Percentiles rank a stretch among this genome's conserved stretches.
These are phyloP conservation scores for Mnemiopsis leidyi DNA, from an alignment of 37 sponge, comb jelly and placozoan species.

Conservation along the genomic window DNA sequence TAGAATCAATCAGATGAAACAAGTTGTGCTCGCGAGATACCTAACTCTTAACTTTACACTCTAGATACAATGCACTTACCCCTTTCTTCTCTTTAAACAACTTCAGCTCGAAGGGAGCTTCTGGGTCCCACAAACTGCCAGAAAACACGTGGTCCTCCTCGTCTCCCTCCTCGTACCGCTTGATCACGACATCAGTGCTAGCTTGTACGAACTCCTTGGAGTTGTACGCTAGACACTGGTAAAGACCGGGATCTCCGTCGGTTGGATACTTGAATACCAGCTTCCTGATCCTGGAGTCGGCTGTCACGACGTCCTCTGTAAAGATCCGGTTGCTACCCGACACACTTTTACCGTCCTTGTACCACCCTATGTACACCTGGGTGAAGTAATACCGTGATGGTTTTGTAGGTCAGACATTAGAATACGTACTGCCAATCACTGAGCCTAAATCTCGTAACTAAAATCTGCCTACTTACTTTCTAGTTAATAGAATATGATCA, in stretches of 20 bases:
- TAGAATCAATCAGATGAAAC: no score
- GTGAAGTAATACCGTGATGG: no score
- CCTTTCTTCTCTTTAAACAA: neutral
- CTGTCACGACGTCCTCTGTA: slow-evolving; percentile 10
- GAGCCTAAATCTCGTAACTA: no score
- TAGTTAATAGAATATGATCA: no score
- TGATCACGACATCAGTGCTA: slow-evolving; percentile 31
- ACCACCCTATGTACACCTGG: slow-evolving; percentile 56
- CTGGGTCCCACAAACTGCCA: neutral
- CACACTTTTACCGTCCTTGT: slow-evolving; percentile 56
- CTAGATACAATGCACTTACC: neutral
- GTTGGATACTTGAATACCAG: slow-evolving; percentile 29
- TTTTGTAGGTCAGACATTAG: no score
- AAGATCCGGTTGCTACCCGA: slow-evolving; percentile 16
- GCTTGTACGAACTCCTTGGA: slow-evolving; percentile 32
- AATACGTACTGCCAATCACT: no score
- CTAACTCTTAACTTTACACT: no score
- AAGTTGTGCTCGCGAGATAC: no score
- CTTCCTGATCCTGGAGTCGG: slow-evolving; percentile 28
- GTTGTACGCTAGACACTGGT: slow-evolving; percentile 60
- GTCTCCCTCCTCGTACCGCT: neutral
- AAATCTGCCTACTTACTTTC: no score
- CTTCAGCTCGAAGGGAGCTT: slow-evolving; percentile 15
- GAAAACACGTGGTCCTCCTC: neutral
- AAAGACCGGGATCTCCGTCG: slow-evolving; percentile 5